These are phyloP conservation scores for Verasper variegatus DNA, from an alignment of 2,113 vertebrate species.

Conservation along the genomic window DNA sequence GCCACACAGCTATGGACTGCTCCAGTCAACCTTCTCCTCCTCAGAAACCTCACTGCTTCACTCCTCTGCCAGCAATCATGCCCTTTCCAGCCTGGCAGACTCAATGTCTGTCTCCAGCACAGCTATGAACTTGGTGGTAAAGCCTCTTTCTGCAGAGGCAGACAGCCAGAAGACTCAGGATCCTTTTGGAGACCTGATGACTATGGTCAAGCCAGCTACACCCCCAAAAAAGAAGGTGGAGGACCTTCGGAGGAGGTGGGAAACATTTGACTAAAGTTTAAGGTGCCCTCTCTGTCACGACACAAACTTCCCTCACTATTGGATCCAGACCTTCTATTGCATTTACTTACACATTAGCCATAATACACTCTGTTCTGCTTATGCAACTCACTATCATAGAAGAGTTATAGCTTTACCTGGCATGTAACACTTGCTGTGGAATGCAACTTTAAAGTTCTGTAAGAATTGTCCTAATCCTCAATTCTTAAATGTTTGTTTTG, in stretches of 20 bases:
- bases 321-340: slow-evolving; percentile 38
- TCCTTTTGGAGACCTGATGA: slow-evolving; percentile 93
- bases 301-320: slow-evolving; percentile 32
- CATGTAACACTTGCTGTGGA: slow-evolving; percentile 4
- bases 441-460: not conserved
- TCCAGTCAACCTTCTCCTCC: slow-evolving; percentile 46
- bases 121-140: slow-evolving; percentile 71
- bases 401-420: not conserved
- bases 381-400: slow-evolving; percentile 1
- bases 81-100: slow-evolving; percentile 70
- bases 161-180: slow-evolving; percentile 81
- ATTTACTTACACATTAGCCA: slow-evolving; percentile 3
- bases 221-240: slow-evolving; percentile 87
- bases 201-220: slow-evolving; percentile 83
- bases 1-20: slow-evolving; percentile 46
- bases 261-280: slow-evolving; percentile 89
- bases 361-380: not conserved
- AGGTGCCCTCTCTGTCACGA: slow-evolving; percentile 5
- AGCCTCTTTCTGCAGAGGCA: slow-evolving; percentile 75
- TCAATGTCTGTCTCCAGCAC: slow-evolving; percentile 67
- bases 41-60: slow-evolving; percentile 52
- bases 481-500: not conserved
- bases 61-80: slow-evolving; percentile 78
- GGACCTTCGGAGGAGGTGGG: slow-evolving; percentile 91
- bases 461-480: not conserved